These are phyloP conservation scores for Gryllus longicercus DNA, from an alignment of 2,888 invertebrate species.

Conservation along the genomic window DNA sequence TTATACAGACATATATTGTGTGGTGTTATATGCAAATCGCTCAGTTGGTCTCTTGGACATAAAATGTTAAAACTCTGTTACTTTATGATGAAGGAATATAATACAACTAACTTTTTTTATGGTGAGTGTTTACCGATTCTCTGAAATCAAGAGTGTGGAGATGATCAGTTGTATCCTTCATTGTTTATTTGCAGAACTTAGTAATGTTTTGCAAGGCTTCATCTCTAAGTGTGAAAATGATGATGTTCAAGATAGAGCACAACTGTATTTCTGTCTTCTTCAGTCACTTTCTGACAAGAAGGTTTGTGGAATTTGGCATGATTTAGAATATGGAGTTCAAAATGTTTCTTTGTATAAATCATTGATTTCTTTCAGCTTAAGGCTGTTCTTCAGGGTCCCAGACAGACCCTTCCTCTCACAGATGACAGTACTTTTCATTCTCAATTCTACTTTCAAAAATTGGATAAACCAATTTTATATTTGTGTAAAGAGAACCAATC, in stretches of 20 bases:
- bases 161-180: background rate
- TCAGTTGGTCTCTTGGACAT: slow-evolving; percentile 24
- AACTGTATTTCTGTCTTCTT: slow-evolving; percentile 20
- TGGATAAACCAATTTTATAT: slow-evolving; percentile 20
- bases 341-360: too few species aligned
- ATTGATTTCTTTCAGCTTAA: slow-evolving; percentile 4
- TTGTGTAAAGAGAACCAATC: background rate
- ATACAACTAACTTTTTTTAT: slow-evolving; percentile 22
- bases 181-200: slow-evolving; percentile 22
- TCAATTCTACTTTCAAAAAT: background rate
- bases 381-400: background rate
- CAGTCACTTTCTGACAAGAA: slow-evolving; percentile 24
- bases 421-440: slow-evolving; percentile 19
- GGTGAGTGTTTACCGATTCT: slow-evolving; percentile 4
- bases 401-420: slow-evolving; percentile 12
- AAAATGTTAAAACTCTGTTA: slow-evolving; percentile 22
- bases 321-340: too few species aligned
- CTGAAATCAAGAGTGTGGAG: too few species aligned
- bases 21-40: slow-evolving; percentile 19
- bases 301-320: background rate
- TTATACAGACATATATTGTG: slow-evolving; percentile 18
- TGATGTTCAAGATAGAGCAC: slow-evolving; percentile 22
- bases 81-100: slow-evolving; percentile 18
- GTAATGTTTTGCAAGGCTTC: background rate
- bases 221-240: slow-evolving; percentile 20